phyloP scores from a whole-genome alignment of 2,888 invertebrate species.

The Melieria omissa region DNA sequence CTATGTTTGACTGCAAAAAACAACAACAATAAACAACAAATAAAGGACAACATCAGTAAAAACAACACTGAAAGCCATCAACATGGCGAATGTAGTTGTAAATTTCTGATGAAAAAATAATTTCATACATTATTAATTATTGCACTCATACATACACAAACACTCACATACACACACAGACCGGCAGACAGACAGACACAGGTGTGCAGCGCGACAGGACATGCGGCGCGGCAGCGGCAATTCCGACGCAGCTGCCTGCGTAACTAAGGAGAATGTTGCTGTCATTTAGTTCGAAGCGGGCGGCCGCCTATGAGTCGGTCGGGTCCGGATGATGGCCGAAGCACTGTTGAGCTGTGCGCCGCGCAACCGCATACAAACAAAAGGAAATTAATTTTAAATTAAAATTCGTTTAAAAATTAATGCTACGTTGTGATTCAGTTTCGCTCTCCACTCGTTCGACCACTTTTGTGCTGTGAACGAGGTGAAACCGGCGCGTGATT shows the following conservation, averaged over 20 bases:
- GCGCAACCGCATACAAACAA: conserved; percentile 22
- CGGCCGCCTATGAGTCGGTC: conserved; percentile 16
- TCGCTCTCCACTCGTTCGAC: background rate
- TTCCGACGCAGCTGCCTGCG: no score
- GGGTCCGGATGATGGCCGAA: background rate
- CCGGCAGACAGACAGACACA: background rate
- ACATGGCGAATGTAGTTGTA: background rate
- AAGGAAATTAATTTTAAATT: conserved; percentile 36
- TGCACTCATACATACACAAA: conserved; percentile 47
- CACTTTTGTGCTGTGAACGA: background rate
- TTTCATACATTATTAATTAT: conserved; percentile 60
- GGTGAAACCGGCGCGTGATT: conserved; percentile 6
- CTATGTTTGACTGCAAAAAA: conserved; percentile 25
- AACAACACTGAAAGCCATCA: background rate
- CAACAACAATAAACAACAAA: conserved; percentile 36
- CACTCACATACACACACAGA: background rate
- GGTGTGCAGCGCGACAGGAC: conserved; percentile 37
- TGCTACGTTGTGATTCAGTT: background rate
- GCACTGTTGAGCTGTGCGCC: background rate
- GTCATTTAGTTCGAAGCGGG: conserved; percentile 15
- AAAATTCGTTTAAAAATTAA: conserved; percentile 38
- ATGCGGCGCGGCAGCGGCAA: background rate
- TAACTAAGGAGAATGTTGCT: no score
- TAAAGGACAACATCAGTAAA: conserved; percentile 13
- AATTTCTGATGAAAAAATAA: conserved; percentile 53